phyloP scores from a whole-genome alignment of 1,140 invertebrate species.

The Drosophila dunni region DNA sequence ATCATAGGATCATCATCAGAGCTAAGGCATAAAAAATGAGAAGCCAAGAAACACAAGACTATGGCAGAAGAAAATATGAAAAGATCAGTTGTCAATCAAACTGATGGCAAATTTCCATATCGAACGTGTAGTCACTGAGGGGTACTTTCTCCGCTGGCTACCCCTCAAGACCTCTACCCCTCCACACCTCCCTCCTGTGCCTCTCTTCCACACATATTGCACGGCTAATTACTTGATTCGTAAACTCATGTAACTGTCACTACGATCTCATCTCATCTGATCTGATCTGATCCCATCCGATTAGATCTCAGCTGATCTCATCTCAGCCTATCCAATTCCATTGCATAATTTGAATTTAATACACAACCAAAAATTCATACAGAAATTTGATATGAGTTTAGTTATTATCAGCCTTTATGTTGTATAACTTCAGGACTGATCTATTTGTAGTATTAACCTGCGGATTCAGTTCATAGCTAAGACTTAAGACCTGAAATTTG shows the following conservation, averaged over 20 bases:
- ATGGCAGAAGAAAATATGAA: conserved; percentile 11
- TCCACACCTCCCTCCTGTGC: neutral
- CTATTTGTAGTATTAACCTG: no score
- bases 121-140: conserved; percentile 9
- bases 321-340: neutral
- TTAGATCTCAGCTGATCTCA: neutral
- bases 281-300: neutral
- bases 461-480: no score
- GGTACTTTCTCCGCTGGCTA: neutral
- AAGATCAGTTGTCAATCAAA: conserved; percentile 77
- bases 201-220: conserved; percentile 36
- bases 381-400: neutral
- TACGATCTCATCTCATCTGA: conserved; percentile 2
- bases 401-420: neutral
- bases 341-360: conserved; percentile 68
- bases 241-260: conserved; percentile 21
- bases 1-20: conserved; percentile 47
- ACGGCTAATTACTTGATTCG: conserved; percentile 62
- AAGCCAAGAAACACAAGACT: neutral
- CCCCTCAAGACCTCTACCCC: neutral
- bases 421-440: no score
- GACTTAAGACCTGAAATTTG: no score
- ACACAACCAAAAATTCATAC: conserved; percentile 8
- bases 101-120: conserved; percentile 66
- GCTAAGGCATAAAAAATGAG: neutral